phyloP scores from a whole-genome alignment of 2,113 vertebrate species.

The Xenopus borealis region DNA sequence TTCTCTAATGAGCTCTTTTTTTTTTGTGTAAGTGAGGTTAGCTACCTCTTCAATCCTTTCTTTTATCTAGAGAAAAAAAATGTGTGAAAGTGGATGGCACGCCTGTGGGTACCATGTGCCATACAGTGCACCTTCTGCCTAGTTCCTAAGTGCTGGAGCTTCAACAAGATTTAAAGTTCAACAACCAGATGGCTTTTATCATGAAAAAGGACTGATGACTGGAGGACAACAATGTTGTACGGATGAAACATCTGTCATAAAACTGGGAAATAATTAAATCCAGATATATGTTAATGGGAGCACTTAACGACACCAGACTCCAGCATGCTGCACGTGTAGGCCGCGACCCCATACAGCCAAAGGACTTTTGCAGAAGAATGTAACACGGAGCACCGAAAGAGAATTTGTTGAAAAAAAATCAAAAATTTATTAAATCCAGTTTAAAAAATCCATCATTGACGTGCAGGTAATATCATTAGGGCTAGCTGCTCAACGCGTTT shows the following conservation, averaged over 20 bases:
- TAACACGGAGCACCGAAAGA: too few relatives aligned
- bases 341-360: too few relatives aligned
- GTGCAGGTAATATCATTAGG: too few relatives aligned
- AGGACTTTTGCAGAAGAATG: too few relatives aligned
- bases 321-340: too few relatives aligned
- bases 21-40: slow-evolving; percentile 39
- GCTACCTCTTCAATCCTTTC: slow-evolving; percentile 44
- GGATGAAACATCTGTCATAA: slow-evolving; percentile 50
- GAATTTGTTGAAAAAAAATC: too few relatives aligned
- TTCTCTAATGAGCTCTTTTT: slow-evolving; percentile 29
- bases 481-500: too few relatives aligned
- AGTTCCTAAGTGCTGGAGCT: slow-evolving; percentile 46
- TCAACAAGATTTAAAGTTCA: slow-evolving; percentile 52
- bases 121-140: slow-evolving; percentile 41
- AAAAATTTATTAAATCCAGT: too few relatives aligned
- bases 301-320: too few relatives aligned
- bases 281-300: too few relatives aligned
- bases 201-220: slow-evolving; percentile 45
- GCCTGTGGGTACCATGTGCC: slow-evolving; percentile 46
- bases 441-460: too few relatives aligned
- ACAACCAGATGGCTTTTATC: slow-evolving; percentile 53
- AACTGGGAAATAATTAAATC: slow-evolving; percentile 42
- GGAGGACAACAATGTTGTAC: slow-evolving; percentile 26
- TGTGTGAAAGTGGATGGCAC: slow-evolving; percentile 31
- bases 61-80: background rate